Conservation (phyloP, 2,113 vertebrate species). For the Spilogale gracilis region DNA sequence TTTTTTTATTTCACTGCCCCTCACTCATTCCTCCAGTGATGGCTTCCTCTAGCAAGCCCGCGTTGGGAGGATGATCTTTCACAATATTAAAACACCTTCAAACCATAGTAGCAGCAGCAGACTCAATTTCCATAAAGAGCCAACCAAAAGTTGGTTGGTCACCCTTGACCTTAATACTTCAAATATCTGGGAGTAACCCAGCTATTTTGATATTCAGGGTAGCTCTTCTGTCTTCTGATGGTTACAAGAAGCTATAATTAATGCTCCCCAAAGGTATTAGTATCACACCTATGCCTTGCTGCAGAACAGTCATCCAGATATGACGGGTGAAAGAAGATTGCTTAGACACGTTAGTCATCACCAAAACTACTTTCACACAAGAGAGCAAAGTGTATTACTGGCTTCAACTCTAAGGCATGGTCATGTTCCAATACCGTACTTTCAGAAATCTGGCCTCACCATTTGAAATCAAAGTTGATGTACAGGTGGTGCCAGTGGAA, state of each 20-base stretch:
- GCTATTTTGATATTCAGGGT: not conserved
- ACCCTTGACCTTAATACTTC: not conserved
- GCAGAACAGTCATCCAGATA: not conserved
- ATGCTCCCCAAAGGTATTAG: not conserved
- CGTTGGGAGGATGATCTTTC: not conserved
- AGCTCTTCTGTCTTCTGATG: conserved; percentile 36
- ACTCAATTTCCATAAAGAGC: not conserved
- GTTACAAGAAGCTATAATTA: conserved; percentile 49
- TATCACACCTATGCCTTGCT: not conserved
- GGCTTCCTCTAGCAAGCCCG: not conserved
- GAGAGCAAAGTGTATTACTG: not conserved
- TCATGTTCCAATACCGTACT: not conserved
- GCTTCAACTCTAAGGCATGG: not conserved
- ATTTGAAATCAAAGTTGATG: conserved; percentile 35
- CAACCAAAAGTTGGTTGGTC: not conserved
- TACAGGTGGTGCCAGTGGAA: not conserved
- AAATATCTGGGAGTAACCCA: not conserved
- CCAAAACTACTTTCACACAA: not conserved
- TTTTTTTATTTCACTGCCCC: not conserved
- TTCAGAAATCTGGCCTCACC: conserved; percentile 1
- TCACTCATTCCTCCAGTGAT: not conserved
- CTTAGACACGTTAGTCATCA: not conserved
- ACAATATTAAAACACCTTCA: conserved; percentile 34
- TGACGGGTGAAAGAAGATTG: not conserved
- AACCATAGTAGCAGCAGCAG: not conserved